Base-by-base conservation (phyloP, 1,140 invertebrate species). In the Bilobella aurantiaca region DNA sequence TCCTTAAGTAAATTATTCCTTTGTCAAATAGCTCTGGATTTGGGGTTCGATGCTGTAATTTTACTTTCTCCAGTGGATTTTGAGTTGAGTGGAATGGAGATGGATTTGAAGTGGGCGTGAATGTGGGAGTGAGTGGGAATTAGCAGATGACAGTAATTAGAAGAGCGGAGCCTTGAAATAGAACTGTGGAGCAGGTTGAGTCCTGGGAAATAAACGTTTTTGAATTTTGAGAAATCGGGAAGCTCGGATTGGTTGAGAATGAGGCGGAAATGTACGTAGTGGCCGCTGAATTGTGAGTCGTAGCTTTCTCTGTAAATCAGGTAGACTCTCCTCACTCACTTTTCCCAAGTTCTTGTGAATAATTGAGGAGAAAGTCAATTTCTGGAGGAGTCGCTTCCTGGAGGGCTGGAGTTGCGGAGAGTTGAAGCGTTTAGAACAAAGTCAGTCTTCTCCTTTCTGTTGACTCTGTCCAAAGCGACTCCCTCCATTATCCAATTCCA, bases 361-460 rank as follows among this genome's bases (percentile, higher is more conserved):
- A 72, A 72, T 72, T 72, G 69, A 72, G 68, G 62, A 66, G 64
- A 67, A 67, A 72, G 71, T 72, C 71, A 72, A 72, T 72, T 72
- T 72, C 63, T 23, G 23, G 68, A n/a, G n/a, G n/a, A n/a, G n/a
- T n/a, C n/a, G n/a, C n/a, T n/a, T n/a, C n/a, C n/a, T n/a, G n/a
- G n/a, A n/a, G n/a, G n/a, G n/a, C n/a, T n/a, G n/a, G 65, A 69
- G 68, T 72, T 72, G 68, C 69, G 63, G 68, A 72, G 69, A 69
- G 68, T n/a, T n/a, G n/a, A n/a, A n/a, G n/a, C 68, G 69, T 72
- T 72, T 69, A 72, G 68, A 63, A 72, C 8, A 53, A 18, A 42
- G 34, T 18, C 18, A 18, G 8, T 72, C 63, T 69, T 57, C 64
- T 63, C 63, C 69, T 63, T 63, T 63, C 68, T 68, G 66, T 70